Conservation (phyloP, 2,113 vertebrate species). For the Diphyllodes magnificus region DNA sequence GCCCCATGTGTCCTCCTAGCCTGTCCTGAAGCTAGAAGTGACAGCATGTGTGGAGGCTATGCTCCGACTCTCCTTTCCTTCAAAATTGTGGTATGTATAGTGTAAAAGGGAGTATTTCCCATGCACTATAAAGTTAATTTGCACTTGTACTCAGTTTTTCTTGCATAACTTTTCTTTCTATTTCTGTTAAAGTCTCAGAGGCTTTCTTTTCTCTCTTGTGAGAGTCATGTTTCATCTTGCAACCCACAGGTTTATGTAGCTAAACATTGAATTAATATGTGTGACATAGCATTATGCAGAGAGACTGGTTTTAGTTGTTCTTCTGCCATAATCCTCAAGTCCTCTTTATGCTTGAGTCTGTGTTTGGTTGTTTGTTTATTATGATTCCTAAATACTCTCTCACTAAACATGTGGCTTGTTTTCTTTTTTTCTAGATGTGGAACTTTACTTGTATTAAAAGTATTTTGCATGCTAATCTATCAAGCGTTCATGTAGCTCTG, state of each 20-base stretch:
- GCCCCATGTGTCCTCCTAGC: neutral
- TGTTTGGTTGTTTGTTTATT: neutral
- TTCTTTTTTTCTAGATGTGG: neutral
- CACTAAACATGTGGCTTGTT: neutral
- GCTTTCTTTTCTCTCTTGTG: neutral
- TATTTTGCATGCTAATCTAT: neutral
- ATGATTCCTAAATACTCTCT: neutral
- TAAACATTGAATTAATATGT: neutral
- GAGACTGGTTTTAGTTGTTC: neutral
- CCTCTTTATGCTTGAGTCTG: neutral
- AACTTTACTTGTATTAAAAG: neutral
- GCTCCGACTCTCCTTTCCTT: neutral
- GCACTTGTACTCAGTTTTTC: neutral
- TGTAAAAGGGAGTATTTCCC: neutral
- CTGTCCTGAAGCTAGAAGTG: neutral
- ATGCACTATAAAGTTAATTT: neutral
- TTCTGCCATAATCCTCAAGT: neutral
- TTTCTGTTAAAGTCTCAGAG: neutral
- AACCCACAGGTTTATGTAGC: neutral
- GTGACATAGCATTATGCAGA: neutral
- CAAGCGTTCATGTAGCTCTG: neutral
- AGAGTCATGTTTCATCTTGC: neutral
- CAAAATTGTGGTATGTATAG: neutral
- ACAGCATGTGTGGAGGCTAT: neutral
- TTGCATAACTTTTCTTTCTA: neutral